phyloP scores from a whole-genome alignment of 2,888 invertebrate species.

The Alloscopus bannaensis region DNA sequence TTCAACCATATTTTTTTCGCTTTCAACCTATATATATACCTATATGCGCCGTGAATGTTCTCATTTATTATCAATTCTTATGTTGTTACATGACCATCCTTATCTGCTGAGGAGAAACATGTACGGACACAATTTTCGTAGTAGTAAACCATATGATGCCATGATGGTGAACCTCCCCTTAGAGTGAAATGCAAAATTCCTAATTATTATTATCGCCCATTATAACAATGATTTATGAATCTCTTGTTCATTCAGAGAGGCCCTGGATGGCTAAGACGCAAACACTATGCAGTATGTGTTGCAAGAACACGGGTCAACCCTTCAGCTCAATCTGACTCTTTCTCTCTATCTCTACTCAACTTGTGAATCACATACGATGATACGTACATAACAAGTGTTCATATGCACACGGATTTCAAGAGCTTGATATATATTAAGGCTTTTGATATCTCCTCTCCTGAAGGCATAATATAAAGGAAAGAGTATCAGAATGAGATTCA shows the following conservation, averaged over 20 bases:
- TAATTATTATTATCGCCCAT: constrained; percentile 56
- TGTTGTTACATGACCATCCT: constrained; percentile 38
- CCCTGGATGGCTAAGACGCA: constrained; percentile 29
- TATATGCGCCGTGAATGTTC: constrained; percentile 4
- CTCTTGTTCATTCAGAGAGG: constrained; percentile 42
- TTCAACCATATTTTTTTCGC: no score
- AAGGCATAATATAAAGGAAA: no score
- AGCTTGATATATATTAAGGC: constrained; percentile 33
- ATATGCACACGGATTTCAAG: no score
- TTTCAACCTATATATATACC: no score
- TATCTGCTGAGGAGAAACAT: constrained; percentile 21
- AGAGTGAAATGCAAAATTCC: constrained; percentile 52
- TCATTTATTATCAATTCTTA: constrained; percentile 39
- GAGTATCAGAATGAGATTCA: no score
- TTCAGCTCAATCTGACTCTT: constrained; percentile 28
- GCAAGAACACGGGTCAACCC: constrained; percentile 49
- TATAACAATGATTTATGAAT: constrained; percentile 56
- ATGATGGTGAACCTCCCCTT: constrained; percentile 36
- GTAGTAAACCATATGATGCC: no score
- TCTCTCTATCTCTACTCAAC: constrained; percentile 3
- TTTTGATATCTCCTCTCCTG: background rate
- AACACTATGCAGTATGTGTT: background rate
- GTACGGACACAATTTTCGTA: constrained; percentile 1
- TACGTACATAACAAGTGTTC: background rate
- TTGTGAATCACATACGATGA: no score